phyloP scores from a whole-genome alignment of 2,888 invertebrate genomes.

The Pammene aurita region DNA sequence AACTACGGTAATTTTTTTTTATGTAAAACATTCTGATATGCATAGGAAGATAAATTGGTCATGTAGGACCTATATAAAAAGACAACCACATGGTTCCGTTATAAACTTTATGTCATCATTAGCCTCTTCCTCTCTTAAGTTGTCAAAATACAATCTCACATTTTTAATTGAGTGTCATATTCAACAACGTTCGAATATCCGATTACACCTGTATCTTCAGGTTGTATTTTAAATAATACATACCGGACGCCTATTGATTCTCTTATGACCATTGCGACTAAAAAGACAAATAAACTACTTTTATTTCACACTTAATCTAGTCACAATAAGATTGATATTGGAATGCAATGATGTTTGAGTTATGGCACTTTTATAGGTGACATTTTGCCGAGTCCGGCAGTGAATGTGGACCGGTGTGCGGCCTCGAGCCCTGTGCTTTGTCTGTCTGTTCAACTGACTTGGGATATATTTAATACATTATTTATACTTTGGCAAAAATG shows the following conservation, averaged over 20 bases:
- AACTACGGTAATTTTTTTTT: too few species aligned
- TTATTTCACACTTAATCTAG: background rate
- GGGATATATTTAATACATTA: conserved; percentile 17
- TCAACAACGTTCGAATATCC: background rate
- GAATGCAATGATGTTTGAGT: conserved; percentile 26
- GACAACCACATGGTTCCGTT: too few species aligned
- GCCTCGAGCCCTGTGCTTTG: conserved; percentile 63
- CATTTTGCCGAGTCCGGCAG: conserved; percentile 29
- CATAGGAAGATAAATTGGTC: too few species aligned
- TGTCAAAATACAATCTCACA: background rate
- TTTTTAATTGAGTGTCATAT: background rate
- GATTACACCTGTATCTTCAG: conserved; percentile 23
- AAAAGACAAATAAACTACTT: background rate
- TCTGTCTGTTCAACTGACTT: conserved; percentile 54
- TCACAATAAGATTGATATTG: conserved; percentile 24
- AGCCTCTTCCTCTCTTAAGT: too few species aligned
- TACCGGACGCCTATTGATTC: conserved; percentile 6
- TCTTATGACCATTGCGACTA: background rate
- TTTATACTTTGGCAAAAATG: conserved; percentile 4
- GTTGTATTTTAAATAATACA: background rate
- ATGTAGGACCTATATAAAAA: too few species aligned
- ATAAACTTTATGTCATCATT: too few species aligned
- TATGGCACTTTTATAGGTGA: conserved; percentile 18
- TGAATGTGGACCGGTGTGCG: conserved; percentile 55
- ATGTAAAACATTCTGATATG: too few species aligned